phyloP scores from a whole-genome alignment of 92 coral and sea anemone genomes.

The Palythoa heliodiscus region DNA sequence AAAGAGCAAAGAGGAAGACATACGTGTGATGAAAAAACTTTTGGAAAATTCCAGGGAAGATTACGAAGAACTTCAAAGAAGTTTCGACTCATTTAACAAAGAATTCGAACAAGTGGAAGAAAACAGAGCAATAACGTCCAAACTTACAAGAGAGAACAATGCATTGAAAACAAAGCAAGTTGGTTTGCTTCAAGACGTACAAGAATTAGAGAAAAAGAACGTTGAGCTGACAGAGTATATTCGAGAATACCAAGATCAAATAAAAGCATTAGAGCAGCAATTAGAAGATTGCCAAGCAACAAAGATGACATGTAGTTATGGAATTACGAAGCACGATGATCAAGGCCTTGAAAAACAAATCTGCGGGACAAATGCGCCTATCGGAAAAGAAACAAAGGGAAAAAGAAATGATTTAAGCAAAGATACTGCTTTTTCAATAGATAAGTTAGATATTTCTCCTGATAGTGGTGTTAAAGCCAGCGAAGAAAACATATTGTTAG shows the following conservation, averaged over 20 bases:
- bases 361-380: not conserved
- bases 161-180: constrained; percentile 15
- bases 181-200: constrained; percentile 16
- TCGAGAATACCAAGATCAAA: constrained; percentile 21
- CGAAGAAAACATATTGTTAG: not conserved
- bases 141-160: constrained; percentile 15
- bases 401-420: not conserved
- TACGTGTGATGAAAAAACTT: constrained; percentile 41
- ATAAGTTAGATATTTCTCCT: not conserved
- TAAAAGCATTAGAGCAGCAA: constrained; percentile 21
- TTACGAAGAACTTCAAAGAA: constrained; percentile 38
- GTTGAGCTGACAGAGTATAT: not conserved
- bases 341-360: not conserved
- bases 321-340: not conserved
- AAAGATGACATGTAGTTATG: not conserved
- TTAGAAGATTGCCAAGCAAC: not conserved
- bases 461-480: not conserved
- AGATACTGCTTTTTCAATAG: not conserved
- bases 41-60: constrained; percentile 37
- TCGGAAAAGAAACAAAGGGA: not conserved
- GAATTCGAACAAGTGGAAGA: constrained; percentile 45
- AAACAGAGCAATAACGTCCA: constrained; percentile 18
- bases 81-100: constrained; percentile 34
- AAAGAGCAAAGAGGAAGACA: constrained; percentile 40
- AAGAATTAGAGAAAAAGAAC: not conserved